Evolutionary conservation across 53 echinoderm and acorn worm genomes (phyloP), one percentile per base, ranked within the genome.

Genomic region (Echinometra lucunter): DNA sequence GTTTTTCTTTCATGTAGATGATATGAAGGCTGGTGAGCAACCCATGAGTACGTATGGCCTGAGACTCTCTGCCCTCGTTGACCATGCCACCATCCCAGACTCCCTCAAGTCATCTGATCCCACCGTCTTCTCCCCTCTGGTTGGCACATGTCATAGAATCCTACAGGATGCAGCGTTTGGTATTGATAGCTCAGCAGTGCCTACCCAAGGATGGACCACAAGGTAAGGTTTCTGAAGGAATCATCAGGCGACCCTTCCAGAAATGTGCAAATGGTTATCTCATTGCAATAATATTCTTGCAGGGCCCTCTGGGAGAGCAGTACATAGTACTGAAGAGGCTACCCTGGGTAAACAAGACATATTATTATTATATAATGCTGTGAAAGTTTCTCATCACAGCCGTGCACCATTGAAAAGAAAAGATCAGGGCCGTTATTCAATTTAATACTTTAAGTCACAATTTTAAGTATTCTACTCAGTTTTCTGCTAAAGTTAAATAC

Each of bases 1-100:
- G 63, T 69, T 32, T 69, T 0, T 88, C 9, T 60, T 7, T 38
- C 4, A 85, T 60, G 2, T 47, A 96, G 96, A 96, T 95, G 72
- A 57, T 3, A 56, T 66, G 28, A 96, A 91, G 57, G 96, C 96
- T 23, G 96, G 91, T 45, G 92, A 95, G 75, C 95, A 97, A 58
- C 93, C 94, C 12, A 94, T 98, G 88, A 97, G 95, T 87, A 89
- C 96, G 42, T 96, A 95, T 45, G 98, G 98, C 57, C 89, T 98
- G 25, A 96, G 95, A 27, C 96, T 97, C 58, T 97, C 97, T 6
- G 97, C 96, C 88, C 93, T 32, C 21, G 81, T 96, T 1, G 92
- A 95, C 49, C 92, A 89, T 19, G 23, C 92, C 45, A 72, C 88
- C 23, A 49, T 97, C 21, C 97, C 97, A 1, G 95, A 70, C 35